Conservation (phyloP, 1,140 invertebrate species). For the Rhynchophorus ferrugineus region DNA sequence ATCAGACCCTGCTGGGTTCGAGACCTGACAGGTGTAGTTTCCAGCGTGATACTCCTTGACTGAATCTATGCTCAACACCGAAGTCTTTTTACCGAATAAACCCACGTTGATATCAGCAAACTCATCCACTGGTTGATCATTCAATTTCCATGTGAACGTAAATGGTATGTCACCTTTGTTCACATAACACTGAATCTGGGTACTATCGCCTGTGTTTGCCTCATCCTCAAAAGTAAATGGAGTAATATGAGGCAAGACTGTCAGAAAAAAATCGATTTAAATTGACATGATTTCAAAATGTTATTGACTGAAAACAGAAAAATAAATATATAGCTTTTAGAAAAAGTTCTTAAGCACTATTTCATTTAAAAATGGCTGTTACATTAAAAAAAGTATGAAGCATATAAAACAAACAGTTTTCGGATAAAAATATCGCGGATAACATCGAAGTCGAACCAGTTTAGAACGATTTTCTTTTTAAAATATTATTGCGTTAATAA, state of each 20-base stretch:
- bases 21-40: slow-evolving; percentile 62
- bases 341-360: too few species aligned
- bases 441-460: too few species aligned
- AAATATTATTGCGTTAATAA: too few species aligned
- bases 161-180: slow-evolving; percentile 35
- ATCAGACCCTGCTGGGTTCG: slow-evolving; percentile 58
- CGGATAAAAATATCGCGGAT: too few species aligned
- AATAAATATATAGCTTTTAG: too few species aligned
- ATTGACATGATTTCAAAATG: too few species aligned
- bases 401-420: too few species aligned
- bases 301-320: neutral
- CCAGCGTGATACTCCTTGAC: slow-evolving; percentile 69
- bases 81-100: slow-evolving; percentile 60
- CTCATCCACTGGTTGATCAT: slow-evolving; percentile 34
- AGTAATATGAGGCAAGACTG: slow-evolving; percentile 52
- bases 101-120: slow-evolving; percentile 24
- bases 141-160: slow-evolving; percentile 42
- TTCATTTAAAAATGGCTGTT: too few species aligned
- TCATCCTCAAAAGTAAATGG: slow-evolving; percentile 58
- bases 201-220: slow-evolving; percentile 39
- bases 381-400: too few species aligned
- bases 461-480: too few species aligned
- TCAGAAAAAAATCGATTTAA: slow-evolving; percentile 1
- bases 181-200: slow-evolving; percentile 33
- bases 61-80: slow-evolving; percentile 67